Evolutionary conservation across 2,797 vertebrate species (phyloP).

Genomic region (Cuculus canorus): DNA sequence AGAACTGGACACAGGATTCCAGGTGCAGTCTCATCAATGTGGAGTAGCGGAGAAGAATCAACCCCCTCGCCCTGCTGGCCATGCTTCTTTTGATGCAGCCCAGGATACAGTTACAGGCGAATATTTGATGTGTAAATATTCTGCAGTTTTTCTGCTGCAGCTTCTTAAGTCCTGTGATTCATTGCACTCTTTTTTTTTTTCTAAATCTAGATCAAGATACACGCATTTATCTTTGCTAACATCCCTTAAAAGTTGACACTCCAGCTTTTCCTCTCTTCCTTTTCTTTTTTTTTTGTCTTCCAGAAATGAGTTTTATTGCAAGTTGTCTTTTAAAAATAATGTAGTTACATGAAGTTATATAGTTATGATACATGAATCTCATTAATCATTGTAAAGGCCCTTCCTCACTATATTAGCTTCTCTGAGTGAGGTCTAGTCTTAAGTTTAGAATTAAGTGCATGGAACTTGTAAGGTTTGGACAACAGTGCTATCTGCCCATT

Average conservation of each 20-base stretch:
- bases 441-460: background rate
- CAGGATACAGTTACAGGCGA: background rate
- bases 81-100: too few relatives aligned
- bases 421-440: background rate
- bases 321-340: background rate
- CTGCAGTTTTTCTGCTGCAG: background rate
- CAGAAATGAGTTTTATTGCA: background rate
- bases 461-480: background rate
- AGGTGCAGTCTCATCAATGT: too few relatives aligned
- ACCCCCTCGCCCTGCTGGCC: too few relatives aligned
- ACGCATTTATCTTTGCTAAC: background rate
- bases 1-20: too few relatives aligned
- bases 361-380: background rate
- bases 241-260: background rate
- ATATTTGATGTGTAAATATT: background rate
- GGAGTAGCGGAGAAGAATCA: too few relatives aligned
- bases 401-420: background rate
- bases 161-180: background rate
- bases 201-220: background rate
- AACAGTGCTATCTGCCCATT: background rate
- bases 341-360: background rate
- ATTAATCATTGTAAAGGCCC: background rate
- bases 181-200: background rate
- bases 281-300: background rate
- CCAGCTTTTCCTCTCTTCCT: background rate